Evolutionary conservation across 30 jellyfish, hydroid and myxozoan genomes (phyloP).

Genomic region (Pseudorhiza aurosa): DNA sequence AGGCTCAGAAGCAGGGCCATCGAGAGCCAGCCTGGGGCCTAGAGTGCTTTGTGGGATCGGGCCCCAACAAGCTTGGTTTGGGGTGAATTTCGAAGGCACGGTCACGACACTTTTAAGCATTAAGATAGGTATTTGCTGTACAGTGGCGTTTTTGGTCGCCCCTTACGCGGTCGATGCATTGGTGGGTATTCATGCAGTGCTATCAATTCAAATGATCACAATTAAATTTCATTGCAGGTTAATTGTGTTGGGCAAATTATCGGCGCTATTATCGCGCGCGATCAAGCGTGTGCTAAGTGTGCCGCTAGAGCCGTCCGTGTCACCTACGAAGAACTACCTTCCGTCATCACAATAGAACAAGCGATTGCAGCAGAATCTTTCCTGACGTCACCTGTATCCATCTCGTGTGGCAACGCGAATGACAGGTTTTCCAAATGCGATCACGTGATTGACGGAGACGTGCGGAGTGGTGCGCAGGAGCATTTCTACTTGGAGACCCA

Average conservation of each 20-base stretch:
- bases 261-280: slow-evolving; percentile 15
- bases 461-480: slow-evolving; percentile 57
- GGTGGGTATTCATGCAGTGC: too few species aligned
- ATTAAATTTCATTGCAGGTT: slow-evolving; percentile 23
- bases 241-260: slow-evolving; percentile 14
- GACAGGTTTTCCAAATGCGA: slow-evolving; percentile 26
- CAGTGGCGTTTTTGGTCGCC: too few species aligned
- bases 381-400: background rate
- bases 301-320: slow-evolving; percentile 28
- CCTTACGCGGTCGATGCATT: too few species aligned
- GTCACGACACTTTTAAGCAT: too few species aligned
- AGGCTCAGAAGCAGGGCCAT: too few species aligned
- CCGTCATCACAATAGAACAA: slow-evolving; percentile 24
- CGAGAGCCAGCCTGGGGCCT: too few species aligned
- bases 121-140: too few species aligned
- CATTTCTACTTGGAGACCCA: slow-evolving; percentile 59
- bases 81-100: too few species aligned
- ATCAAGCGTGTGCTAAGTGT: slow-evolving; percentile 20
- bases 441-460: slow-evolving; percentile 44
- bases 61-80: too few species aligned
- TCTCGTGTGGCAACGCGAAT: background rate
- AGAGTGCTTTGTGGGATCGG: too few species aligned
- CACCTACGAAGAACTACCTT: slow-evolving; percentile 17
- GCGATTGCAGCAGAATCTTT: slow-evolving; percentile 22
- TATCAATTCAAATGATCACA: too few species aligned